Conservation (phyloP, 2,797 vertebrate genomes). For the Microchirus variegatus region DNA sequence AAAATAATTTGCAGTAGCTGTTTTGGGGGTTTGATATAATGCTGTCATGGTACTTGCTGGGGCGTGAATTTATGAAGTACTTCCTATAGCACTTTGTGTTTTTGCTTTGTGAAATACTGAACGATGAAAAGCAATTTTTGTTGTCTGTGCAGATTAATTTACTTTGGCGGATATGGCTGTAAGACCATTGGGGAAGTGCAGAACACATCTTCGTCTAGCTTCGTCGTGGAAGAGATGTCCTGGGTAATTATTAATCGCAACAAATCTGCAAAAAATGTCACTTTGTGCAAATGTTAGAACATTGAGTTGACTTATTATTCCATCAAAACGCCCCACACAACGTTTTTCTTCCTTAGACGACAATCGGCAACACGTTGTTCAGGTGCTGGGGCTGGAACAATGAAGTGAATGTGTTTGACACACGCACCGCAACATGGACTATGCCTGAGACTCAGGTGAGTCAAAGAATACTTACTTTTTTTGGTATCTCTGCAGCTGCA, state of each 20-base stretch:
- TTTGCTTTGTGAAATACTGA: no score
- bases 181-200: constrained; percentile 87
- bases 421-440: constrained; percentile 84
- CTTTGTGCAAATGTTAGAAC: no score
- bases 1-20: no score
- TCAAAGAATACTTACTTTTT: not conserved
- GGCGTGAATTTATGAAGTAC: no score
- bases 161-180: constrained; percentile 95
- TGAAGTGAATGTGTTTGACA: constrained; percentile 91
- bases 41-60: no score
- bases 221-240: constrained; percentile 90
- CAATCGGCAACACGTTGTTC: constrained; percentile 65
- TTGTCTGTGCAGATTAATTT: constrained; percentile 84
- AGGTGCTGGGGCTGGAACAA: constrained; percentile 96
- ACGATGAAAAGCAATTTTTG: no score
- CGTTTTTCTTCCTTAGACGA: constrained; percentile 28
- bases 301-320: no score
- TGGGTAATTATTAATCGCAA: constrained; percentile 79
- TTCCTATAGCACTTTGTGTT: no score
- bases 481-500: no score
- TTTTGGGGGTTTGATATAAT: no score
- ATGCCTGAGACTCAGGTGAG: constrained; percentile 85
- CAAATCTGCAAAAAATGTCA: no score
- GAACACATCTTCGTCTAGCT: constrained; percentile 75
- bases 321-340: not conserved